Evolutionary conservation across 2,888 invertebrate species (phyloP), one percentile per base, ranked within the genome.

Genomic region (Odiellus spinosus): DNA sequence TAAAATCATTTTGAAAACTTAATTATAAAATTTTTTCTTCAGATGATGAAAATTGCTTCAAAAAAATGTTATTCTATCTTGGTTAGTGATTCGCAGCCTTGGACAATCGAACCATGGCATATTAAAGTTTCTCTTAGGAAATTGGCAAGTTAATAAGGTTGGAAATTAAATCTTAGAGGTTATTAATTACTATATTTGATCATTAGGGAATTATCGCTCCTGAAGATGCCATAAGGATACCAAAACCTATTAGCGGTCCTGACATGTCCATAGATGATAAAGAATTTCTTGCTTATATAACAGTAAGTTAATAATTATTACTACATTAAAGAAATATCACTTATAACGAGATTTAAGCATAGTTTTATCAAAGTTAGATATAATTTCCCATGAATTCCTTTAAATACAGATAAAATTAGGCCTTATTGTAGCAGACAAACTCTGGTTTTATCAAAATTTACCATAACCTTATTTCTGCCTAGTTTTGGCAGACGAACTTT

Each of bases 61-160:
- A 26, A 26, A 26, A 26, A 26, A 26, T 26, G 26, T 26, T 6
- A 6, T 6, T 26, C 26, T 26, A 26, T 26, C 8, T 4, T 6
- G 4, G 26, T 26, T 26, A 26, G 8, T 26, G 26, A 26, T 26
- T 26, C 26, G 21, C 71, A 73, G 42, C 76, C 82, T 0, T 93
- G 91, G 91, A 76, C 75, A 0, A 61, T 93, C n/a, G 76, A 86
- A 62, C 80, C 80, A 0, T 84, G 83, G 80, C 90, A 93, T 64
- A 66, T 93, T 11, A 73, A 72, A 60, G 69, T 78, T 3, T 78
- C 80, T 3, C 78, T 90, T 55, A 74, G 90, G 20, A 80, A 77
- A 66, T 71, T 74, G 45, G 82, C 63, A 57, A 55, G 58, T 19
- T 17, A 17, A 19, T 36, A 44, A n/a, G 14, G 18, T 2, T 38